These are phyloP conservation scores for Acanthacorydalis orientalis DNA, from an alignment of 2,888 invertebrate genomes.

Conservation along the genomic window DNA sequence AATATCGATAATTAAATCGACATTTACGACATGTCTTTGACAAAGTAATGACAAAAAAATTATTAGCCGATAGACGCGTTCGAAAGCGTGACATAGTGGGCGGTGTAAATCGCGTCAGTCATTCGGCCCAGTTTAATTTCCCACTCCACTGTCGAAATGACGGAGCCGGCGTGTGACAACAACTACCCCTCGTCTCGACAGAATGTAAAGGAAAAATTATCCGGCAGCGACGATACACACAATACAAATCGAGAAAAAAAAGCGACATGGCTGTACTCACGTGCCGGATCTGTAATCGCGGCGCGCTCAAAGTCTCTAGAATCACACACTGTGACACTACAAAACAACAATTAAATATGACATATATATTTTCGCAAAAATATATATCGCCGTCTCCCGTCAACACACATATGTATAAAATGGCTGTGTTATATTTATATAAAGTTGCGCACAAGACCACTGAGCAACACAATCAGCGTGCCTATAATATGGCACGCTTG, in stretches of 20 bases:
- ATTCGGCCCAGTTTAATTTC: slow-evolving; percentile 4
- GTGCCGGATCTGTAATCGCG: slow-evolving; percentile 6
- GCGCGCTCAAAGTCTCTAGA: slow-evolving; percentile 4
- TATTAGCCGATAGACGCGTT: too few species aligned
- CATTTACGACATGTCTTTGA: too few species aligned
- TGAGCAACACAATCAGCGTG: too few species aligned
- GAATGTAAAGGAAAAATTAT: background rate
- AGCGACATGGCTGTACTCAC: slow-evolving; percentile 1
- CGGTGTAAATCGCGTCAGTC: background rate
- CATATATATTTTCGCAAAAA: slow-evolving; percentile 6
- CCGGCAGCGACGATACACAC: background rate
- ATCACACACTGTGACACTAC: slow-evolving; percentile 6
- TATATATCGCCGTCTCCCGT: slow-evolving; percentile 1
- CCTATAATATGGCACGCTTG: too few species aligned
- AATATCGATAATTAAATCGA: too few species aligned
- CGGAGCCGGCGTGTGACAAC: too few species aligned
- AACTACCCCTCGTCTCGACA: background rate
- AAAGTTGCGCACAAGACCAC: background rate
- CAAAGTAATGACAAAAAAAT: too few species aligned
- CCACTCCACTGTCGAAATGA: slow-evolving; percentile 1
- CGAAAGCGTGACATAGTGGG: background rate
- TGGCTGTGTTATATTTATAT: slow-evolving; percentile 7
- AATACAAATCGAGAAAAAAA: background rate
- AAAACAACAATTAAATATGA: slow-evolving; percentile 7
- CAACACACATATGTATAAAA: slow-evolving; percentile 5